Evolutionary conservation across 1,140 invertebrate species (phyloP).

Genomic region (Trichoplusia ni): DNA sequence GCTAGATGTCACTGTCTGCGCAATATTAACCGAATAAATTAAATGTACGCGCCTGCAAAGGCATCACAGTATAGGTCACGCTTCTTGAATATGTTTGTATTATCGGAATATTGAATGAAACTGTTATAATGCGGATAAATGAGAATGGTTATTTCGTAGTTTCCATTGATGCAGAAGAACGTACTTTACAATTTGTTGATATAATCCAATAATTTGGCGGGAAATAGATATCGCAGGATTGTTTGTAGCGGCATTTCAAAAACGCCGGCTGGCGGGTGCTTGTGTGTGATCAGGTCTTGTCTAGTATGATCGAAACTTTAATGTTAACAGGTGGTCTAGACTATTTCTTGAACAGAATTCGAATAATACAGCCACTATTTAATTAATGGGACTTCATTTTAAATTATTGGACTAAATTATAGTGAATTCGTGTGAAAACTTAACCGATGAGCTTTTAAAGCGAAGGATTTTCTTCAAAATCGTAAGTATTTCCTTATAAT

Average conservation of each 20-base stretch:
- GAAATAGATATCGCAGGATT: slow-evolving; percentile 25
- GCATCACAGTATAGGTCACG: background rate
- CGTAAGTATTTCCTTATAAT: background rate
- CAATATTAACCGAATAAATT: background rate
- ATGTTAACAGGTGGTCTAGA: slow-evolving; percentile 13
- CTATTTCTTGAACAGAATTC: background rate
- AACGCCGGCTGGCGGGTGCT: slow-evolving; percentile 23
- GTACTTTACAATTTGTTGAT: background rate
- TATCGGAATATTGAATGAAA: background rate
- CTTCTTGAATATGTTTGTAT: background rate
- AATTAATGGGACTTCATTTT: background rate
- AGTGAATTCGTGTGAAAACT: slow-evolving; percentile 2
- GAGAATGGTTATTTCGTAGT: background rate
- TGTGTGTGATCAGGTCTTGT: slow-evolving; percentile 7
- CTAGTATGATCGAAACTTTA: slow-evolving; percentile 26
- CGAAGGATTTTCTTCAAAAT: background rate
- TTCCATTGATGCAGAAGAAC: background rate
- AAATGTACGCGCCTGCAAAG: background rate
- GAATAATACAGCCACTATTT: background rate
- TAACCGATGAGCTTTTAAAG: background rate
- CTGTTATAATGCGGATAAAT: slow-evolving; percentile 1
- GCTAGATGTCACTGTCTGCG: background rate
- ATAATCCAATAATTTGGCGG: slow-evolving; percentile 24
- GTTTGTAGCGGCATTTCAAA: slow-evolving; percentile 32
- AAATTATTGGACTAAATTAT: background rate